Evolutionary conservation across 2,888 invertebrate genomes (phyloP), one percentile per base, ranked within the genome.

Genomic region (Xestoiulus laeticollis): DNA sequence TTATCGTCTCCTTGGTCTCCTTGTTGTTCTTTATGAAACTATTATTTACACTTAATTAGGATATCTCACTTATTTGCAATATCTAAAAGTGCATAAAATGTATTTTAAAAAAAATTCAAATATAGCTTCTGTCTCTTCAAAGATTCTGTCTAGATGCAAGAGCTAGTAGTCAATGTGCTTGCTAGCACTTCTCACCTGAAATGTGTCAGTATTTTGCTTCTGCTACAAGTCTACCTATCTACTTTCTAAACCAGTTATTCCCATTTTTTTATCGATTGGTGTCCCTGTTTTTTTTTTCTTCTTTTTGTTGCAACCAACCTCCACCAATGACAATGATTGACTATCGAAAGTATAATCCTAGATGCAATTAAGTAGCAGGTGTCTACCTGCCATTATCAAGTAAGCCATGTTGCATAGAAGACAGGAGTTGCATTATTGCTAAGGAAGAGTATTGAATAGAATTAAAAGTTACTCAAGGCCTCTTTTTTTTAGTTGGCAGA

Each of bases 351-450:
- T 30, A 78, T 78, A 78, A 30, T 78, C 26, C 78, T 12, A 78
- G 78, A 30, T 30, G 30, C 78, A 78, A 78, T 78, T 78, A 78
- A 78, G 78, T 30, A 78, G 78, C 30, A 30, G 78, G 78, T 78
- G 78, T 78, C 78, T 16, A 12, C 12, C 14, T 30, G 78, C 4
- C 16, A 78, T 30, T 78, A 14, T 78, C 78, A 30, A 78, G 1
- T 78, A 78, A 78, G 78, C 26, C 78, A 78, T 26, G 30, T 78
- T 78, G n/a, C 78, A 78, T 30, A 30, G 30, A 30, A 26, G 30
- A 78, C 78, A 78, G 68, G 26, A 16, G 26, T 30, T 14, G n/a
- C 12, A 10, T 14, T 78, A 30, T 30, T 30, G 12, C 78, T 30
- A 30, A 26, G 30, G 78, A 30, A 30, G 10, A 26, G 12, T 26